Evolutionary conservation across 1,140 invertebrate species (phyloP), one percentile per base, ranked within the genome.

Genomic region (Dendrolimus punctatus): DNA sequence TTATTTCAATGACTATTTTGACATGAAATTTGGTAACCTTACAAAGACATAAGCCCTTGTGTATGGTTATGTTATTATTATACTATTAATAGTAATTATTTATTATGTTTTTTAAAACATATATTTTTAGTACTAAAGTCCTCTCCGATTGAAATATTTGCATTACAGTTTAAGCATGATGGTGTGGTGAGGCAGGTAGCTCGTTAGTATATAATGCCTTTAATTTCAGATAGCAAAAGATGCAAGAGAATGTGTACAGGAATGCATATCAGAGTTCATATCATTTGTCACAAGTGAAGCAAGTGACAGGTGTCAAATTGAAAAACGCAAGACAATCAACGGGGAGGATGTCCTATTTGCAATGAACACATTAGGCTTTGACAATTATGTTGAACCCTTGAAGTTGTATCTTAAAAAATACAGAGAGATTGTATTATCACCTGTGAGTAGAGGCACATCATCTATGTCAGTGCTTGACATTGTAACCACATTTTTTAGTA

Each of bases 241-340:
- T 89, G 98, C 98, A 0, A 91, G 99, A 65, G 98, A 99, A 88
- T 99, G 98, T 89, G 96, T 99, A 10, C 99, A 99, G 87, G 99
- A 99, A 87, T 99, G 98, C 89, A 98, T 99, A 41, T 99, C 97
- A 0, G 99, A 99, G 79, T 99, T 99, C 77, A 99, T 99, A 71
- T 98, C 97, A 63, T 99, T 99, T 76, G 98, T 99, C 47, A 99
- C 98, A 0, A 98, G 96, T 73, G 98, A 99, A 89, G 97, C 97
- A 0, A 97, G 96, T 80, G 97, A 99, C 74, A 88, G 97, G 37
- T 99, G 97, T 88, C 95, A 98, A 66, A 93, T 98, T 87, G 99
- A 99, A 79, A 99, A 99, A 83, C 88, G 99, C 39, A 99, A 99
- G 89, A 99, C 99, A 3, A 99, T 99, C 36, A 99, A 99, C 71